Conservation (phyloP, 2,113 vertebrate genomes). For the Myiozetetes cayanensis region DNA sequence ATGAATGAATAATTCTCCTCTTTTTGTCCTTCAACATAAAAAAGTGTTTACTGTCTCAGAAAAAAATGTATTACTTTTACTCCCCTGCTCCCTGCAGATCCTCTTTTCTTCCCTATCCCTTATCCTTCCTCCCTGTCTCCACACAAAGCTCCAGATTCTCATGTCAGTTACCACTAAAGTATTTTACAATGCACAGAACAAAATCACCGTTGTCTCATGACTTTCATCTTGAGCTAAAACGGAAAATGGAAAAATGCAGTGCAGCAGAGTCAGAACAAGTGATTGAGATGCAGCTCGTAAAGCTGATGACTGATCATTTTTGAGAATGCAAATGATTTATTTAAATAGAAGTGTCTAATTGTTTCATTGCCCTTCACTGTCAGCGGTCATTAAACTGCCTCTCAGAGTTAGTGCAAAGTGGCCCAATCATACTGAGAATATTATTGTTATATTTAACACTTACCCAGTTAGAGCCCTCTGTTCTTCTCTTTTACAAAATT, state of each 20-base stretch:
- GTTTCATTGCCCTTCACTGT: conserved; percentile 7
- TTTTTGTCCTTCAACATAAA: neutral
- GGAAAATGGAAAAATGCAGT: neutral
- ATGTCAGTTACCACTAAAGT: neutral
- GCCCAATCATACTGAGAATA: neutral
- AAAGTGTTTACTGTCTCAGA: neutral
- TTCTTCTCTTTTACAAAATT: neutral
- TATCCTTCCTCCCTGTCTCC: neutral
- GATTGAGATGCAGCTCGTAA: neutral
- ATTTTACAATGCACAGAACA: conserved; percentile 2
- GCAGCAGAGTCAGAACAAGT: neutral
- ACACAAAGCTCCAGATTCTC: neutral
- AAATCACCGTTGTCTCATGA: conserved; percentile 19
- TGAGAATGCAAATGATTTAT: conserved; percentile 23
- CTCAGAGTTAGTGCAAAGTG: neutral
- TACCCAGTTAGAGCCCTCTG: neutral
- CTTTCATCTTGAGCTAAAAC: conserved; percentile 47
- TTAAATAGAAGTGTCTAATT: conserved; percentile 12
- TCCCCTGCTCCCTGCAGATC: neutral
- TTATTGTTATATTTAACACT: neutral
- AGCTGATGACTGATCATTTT: neutral
- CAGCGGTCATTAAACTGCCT: neutral
- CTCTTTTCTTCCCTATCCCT: neutral
- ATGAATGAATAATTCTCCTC: neutral
- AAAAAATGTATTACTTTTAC: neutral